These are phyloP conservation scores for Netelia melanura DNA, from an alignment of 2,888 invertebrate genomes.

Conservation along the genomic window DNA sequence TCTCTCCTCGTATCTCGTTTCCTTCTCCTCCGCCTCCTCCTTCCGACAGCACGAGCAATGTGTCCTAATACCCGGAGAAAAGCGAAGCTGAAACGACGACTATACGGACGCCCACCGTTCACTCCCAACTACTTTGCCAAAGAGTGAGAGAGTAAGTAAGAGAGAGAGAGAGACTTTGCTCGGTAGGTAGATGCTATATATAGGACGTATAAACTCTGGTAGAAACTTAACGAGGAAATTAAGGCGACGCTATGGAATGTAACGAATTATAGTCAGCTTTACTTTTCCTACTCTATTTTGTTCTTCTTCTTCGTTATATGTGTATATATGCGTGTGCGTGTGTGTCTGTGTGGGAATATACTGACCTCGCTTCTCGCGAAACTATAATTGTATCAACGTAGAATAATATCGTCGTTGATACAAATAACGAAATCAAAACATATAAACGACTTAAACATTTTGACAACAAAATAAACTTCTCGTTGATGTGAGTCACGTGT, in stretches of 20 bases:
- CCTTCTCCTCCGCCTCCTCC: constrained; percentile 34
- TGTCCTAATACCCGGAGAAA: constrained; percentile 53
- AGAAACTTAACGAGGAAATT: constrained; percentile 55
- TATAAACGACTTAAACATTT: background rate
- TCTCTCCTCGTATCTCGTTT: constrained; percentile 49
- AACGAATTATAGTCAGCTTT: constrained; percentile 47
- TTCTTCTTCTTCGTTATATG: background rate
- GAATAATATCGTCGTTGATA: background rate
- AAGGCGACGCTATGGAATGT: constrained; percentile 42
- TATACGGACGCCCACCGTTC: constrained; percentile 61
- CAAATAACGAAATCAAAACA: background rate
- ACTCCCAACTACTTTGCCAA: constrained; percentile 64
- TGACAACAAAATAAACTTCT: background rate
- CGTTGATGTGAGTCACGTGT: background rate
- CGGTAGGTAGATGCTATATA: constrained; percentile 1
- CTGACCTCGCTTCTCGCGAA: constrained; percentile 19
- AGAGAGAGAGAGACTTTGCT: constrained; percentile 22
- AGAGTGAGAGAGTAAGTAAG: constrained; percentile 20
- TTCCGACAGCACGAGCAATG: constrained; percentile 48
- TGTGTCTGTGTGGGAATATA: background rate
- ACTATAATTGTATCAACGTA: background rate
- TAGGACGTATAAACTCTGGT: constrained; percentile 2
- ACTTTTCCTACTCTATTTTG: constrained; percentile 21
- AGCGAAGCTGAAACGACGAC: constrained; percentile 46
- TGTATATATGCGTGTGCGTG: background rate